Evolutionary conservation across 2,113 vertebrate species (phyloP).

Genomic region (Paradoxurus hermaphroditus): DNA sequence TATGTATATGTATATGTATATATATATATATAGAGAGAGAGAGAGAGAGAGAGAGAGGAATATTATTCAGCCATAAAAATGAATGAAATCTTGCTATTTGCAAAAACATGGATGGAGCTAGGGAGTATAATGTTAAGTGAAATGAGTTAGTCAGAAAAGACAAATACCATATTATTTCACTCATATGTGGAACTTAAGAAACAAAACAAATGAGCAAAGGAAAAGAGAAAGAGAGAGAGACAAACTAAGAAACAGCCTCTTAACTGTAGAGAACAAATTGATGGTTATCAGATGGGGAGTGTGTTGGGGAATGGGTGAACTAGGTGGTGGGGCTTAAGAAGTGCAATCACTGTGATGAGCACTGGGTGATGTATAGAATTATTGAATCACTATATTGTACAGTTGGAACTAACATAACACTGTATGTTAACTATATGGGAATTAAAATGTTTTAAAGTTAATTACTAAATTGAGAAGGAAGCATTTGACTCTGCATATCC

Average conservation of each 20-base stretch:
- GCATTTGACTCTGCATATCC: not conserved
- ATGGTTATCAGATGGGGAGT: not conserved
- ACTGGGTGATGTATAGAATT: not conserved
- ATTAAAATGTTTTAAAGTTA: not conserved
- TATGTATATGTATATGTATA: no score
- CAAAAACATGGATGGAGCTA: not conserved
- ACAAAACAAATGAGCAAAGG: not conserved
- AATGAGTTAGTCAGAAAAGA: not conserved
- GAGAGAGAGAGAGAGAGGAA: no score
- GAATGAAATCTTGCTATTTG: not conserved
- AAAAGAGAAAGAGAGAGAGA: not conserved
- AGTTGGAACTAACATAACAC: not conserved
- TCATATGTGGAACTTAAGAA: no score
- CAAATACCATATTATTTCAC: not conserved
- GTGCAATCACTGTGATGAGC: not conserved
- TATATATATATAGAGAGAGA: no score
- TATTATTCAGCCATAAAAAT: not conserved
- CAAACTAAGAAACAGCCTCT: not conserved
- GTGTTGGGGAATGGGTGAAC: not conserved
- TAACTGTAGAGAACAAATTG: not conserved
- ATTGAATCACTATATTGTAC: not conserved
- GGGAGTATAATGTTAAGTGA: not conserved
- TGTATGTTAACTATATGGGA: not conserved
- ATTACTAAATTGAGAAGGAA: not conserved
- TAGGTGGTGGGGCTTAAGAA: not conserved